Evolutionary conservation across 2,797 vertebrate genomes (phyloP), one percentile per base, ranked within the genome.

Genomic region (Pitangus sulphuratus): DNA sequence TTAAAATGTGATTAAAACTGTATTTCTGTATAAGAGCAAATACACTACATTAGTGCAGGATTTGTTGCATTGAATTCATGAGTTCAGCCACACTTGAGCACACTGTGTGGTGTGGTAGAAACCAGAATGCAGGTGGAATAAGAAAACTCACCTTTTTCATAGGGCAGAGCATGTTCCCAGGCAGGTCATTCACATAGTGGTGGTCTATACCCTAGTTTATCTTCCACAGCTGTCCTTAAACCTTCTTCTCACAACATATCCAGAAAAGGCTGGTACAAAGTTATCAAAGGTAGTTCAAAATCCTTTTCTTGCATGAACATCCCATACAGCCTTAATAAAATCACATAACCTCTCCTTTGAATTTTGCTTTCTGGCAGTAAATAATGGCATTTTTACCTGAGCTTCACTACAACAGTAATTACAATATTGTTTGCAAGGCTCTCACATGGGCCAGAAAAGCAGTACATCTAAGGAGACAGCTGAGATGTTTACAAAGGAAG

Each of bases 1-100:
- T 94, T 78, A 69, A 86, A 81, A 89, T 50, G 22, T 39, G 62
- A 75, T 93, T 92, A 78, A 72, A 92, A 31, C 17, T 31, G 16
- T 53, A 19, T 61, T 88, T 88, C 69, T 53, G 11, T 61, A 14
- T 64, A 71, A 57, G 76, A 76, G 10, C 12, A 22, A 88, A 78
- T 5, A 21, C 13, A 16, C 0, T 6, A 54, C 37, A 47, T 62
- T 39, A 54, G 56, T 24, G 57, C 61, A 87, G 84, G 50, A 48
- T 57, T 78, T 90, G 15, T 9, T 35, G 40, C 48, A 64, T 0
- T 60, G 57, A 45, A 17, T 37, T 76, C 2, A 20, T 24, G 35
- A 82, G 30, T 50, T 84, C 75, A 82, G 54, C 58, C 53, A 61
- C 21, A 47, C 12, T 2, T 28, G 7, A 71, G 48, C 35, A 51